Conservation (phyloP, 2,888 invertebrate species). For the Drosophila borealis region DNA sequence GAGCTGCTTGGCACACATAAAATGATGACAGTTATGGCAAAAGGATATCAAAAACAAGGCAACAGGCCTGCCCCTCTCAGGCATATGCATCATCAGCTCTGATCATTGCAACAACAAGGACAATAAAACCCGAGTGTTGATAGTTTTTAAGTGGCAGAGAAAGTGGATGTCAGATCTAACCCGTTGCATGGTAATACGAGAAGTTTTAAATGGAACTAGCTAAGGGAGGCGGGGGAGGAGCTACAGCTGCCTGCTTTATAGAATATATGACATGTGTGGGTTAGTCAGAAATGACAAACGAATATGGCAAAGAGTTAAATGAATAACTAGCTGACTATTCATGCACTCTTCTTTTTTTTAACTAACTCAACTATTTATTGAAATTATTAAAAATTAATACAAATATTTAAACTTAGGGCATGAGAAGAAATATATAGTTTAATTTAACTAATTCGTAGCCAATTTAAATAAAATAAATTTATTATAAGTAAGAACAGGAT, state of each 20-base stretch:
- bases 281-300: not conserved
- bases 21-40: conserved; percentile 75
- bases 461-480: no score
- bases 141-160: conserved; percentile 37
- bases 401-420: no score
- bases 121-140: conserved; percentile 44
- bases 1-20: conserved; percentile 36
- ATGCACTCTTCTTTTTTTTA: no score
- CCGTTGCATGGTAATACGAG: conserved; percentile 52
- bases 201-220: not conserved
- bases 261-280: not conserved
- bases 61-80: conserved; percentile 21
- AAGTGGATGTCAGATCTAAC: conserved; percentile 39
- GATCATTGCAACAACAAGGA: conserved; percentile 18
- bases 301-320: not conserved
- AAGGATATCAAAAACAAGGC: conserved; percentile 67
- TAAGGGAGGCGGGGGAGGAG: not conserved
- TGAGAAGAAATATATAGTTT: no score
- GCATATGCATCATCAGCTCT: conserved; percentile 28
- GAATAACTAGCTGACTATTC: no score
- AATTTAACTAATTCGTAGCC: no score
- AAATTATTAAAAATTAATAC: no score
- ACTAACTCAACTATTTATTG: no score
- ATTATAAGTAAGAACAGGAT: no score
- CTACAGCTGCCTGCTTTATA: conserved; percentile 24